These are phyloP conservation scores for Drosophila engyochracea DNA, from an alignment of 2,888 invertebrate genomes.

Conservation along the genomic window DNA sequence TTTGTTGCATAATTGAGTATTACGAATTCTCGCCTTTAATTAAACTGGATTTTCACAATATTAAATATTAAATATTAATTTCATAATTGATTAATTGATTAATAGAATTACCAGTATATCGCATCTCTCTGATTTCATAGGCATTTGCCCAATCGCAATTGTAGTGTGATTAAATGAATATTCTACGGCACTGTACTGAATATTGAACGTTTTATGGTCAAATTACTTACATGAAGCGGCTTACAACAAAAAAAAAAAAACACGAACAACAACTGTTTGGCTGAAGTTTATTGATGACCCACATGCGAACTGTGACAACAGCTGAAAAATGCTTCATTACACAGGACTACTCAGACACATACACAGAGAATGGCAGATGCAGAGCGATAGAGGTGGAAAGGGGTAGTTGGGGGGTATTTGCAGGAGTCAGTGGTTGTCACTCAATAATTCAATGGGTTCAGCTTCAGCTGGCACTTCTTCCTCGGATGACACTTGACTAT, in stretches of 20 bases:
- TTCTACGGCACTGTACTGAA: background rate
- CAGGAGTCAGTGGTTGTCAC: conserved; percentile 40
- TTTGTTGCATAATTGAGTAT: background rate
- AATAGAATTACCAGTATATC: background rate
- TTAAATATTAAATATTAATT: background rate
- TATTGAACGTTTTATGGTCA: conserved; percentile 36
- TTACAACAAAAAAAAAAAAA: background rate
- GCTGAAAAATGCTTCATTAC: conserved; percentile 62
- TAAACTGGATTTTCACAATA: background rate
- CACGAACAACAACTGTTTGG: conserved; percentile 13
- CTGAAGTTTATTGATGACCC: conserved; percentile 66
- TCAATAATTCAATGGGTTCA: conserved; percentile 70
- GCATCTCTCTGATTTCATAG: background rate
- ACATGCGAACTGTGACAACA: conserved; percentile 54
- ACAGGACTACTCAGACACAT: conserved; percentile 30
- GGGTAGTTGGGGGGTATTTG: background rate
- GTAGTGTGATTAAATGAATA: background rate
- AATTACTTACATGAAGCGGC: conserved; percentile 23
- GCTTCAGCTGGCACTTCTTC: conserved; percentile 27
- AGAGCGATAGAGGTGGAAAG: background rate
- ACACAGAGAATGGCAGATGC: background rate
- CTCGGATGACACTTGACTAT: conserved; percentile 59
- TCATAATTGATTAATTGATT: background rate
- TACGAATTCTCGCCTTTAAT: background rate
- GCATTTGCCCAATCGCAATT: conserved; percentile 11